Evolutionary conservation across 2,113 vertebrate genomes (phyloP), one percentile per base, ranked within the genome.

Genomic region (Hemicordylus capensis): DNA sequence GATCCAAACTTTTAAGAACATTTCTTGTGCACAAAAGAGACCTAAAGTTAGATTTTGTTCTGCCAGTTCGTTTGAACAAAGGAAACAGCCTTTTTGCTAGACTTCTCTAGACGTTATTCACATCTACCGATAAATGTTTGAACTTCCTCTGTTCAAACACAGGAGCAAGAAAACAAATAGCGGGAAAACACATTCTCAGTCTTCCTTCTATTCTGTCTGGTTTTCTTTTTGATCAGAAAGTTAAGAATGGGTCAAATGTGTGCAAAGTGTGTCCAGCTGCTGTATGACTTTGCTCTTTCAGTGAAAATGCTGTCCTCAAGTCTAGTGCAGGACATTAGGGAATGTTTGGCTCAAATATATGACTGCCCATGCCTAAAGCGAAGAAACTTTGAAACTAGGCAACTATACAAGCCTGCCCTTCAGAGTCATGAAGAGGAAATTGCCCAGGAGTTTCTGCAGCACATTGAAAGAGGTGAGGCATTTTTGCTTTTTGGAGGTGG

Each of bases 321-420:
- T 17, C 63, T 97, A 48, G 88, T 93, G 44, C 84, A 86, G 6
- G 82, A 87, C 72, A 82, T 97, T 44, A 94, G 90, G 76, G 91
- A 96, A 3, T 92, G 93, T 70, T 86, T 95, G 34, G 84, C n/a
- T 31, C 84, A 95, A 1, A 79, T 97, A 39, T 87, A 74, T 10
- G 76, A 91, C 14, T 97, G 97, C 81, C 93, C 72, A 87, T 97
- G 96, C 91, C 78, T 96, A 74, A 94, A 91, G 14, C 84, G 51
- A 12, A 92, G 83, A 37, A 66, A 76, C 12, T 85, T 88, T 6
- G 88, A 88, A 85, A 46, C 31, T 44, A 84, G 87, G 1, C 91
- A 89, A 64, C 83, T 94, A 1, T 94, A 95, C 91, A 92, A 93
- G 39, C 94, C 95, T 48, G 85, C 95, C 64, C 76, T 96, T 34